phyloP scores from a whole-genome alignment of 2,797 vertebrate species.

The Neosilurus mollespiculum region DNA sequence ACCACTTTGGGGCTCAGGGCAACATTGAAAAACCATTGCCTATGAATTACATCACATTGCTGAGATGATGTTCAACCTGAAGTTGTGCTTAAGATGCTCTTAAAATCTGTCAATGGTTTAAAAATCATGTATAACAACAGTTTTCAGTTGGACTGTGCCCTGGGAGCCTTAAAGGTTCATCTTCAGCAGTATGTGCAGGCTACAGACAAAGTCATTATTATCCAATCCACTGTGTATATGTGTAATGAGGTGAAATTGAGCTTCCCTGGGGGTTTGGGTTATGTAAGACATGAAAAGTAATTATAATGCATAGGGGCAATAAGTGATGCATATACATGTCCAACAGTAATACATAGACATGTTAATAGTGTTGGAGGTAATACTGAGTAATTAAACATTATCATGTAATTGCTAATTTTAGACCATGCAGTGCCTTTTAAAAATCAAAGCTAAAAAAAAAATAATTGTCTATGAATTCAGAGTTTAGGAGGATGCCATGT shows the following conservation, averaged over 20 bases:
- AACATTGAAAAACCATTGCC: constrained; percentile 27
- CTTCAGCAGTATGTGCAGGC: not conserved
- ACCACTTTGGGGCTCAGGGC: not conserved
- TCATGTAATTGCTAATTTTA: not conserved
- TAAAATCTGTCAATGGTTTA: constrained; percentile 8
- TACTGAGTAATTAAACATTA: not conserved
- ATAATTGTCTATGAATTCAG: not conserved
- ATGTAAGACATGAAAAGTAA: constrained; percentile 8
- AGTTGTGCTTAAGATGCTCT: constrained; percentile 10
- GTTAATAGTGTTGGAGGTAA: not conserved
- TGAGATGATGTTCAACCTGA: constrained; percentile 8
- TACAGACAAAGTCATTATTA: not conserved
- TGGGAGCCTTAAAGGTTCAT: not conserved
- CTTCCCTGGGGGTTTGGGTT: not conserved
- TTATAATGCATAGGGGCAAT: not conserved
- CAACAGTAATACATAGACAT: not conserved
- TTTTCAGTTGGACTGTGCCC: not conserved
- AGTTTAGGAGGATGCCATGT: not conserved
- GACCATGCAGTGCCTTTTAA: not conserved
- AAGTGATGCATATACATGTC: constrained; percentile 12
- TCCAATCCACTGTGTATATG: not conserved
- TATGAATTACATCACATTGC: constrained; percentile 38
- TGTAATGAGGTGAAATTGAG: not conserved
- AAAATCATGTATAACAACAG: constrained; percentile 26
- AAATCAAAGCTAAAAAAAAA: not conserved